Evolutionary conservation across 2,113 vertebrate genomes (phyloP).

Genomic region (Parotia lawesii): DNA sequence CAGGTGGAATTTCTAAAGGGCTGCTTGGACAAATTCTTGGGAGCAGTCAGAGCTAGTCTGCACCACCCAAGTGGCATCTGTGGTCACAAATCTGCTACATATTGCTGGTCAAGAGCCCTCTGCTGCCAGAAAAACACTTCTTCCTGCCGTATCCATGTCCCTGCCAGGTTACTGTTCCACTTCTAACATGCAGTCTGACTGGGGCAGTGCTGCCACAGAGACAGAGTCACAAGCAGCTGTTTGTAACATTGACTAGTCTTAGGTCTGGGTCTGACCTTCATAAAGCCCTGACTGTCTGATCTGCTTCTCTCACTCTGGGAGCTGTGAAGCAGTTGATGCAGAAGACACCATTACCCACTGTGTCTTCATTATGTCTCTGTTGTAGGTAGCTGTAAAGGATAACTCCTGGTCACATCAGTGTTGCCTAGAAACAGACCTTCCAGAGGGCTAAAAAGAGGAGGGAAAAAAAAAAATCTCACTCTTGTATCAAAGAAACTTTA

Average conservation of each 20-base stretch:
- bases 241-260: background rate
- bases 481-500: background rate
- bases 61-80: constrained; percentile 46
- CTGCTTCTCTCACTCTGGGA: background rate
- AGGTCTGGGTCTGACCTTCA: background rate
- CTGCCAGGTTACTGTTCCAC: background rate
- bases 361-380: background rate
- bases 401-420: background rate
- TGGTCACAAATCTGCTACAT: background rate
- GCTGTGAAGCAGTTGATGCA: background rate
- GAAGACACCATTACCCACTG: background rate
- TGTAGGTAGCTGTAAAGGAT: background rate
- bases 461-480: background rate
- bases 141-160: background rate
- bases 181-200: background rate
- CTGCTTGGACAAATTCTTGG: constrained; percentile 21
- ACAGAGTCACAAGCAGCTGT: background rate
- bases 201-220: background rate
- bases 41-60: constrained; percentile 2
- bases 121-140: background rate
- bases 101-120: background rate
- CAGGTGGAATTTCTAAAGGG: constrained; percentile 60
- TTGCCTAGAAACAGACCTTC: background rate
- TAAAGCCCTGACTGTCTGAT: background rate
- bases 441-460: background rate